Base-by-base conservation (phyloP, 2,888 invertebrate species). In the Eueremaeus valkanovi region DNA sequence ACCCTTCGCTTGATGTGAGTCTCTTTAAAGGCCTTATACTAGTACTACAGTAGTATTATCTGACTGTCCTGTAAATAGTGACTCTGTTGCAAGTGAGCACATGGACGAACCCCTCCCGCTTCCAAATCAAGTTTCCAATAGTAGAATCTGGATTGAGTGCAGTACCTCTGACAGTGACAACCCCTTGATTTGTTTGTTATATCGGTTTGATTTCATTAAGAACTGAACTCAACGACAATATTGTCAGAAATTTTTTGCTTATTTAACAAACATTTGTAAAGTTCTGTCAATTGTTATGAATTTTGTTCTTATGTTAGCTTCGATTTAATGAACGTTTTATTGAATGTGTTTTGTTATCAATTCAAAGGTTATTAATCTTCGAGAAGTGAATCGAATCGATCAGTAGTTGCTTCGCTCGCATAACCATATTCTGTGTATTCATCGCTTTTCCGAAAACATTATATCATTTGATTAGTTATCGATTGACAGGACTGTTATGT, bases 51-150 rank as follows among this genome's bases (percentile, higher is more conserved):
- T n/a, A n/a, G n/a, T n/a, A n/a, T n/a, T 61, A 31, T 61, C n/a
- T 61, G 61, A 9, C 29, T 61, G 31, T 61, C 61, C 61, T 24
- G 29, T 33, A 61, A 61, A 61, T 24, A 61, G 31, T 61, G 61
- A 61, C 8, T 61, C 31, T 24, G 31, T 61, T 61, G 61, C 31
- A 24, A 6, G 18, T 8, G 8, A 31, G 61, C 61, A 31, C 61
- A 55, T 21, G 55, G 55, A 55, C 55, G 55, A n/a, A 55, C 61
- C 61, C 61, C 31, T 31, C 61, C 61, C 61, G 31, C 31, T 31
- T n/a, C 8, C 13, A 31, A 61, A 29, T 31, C 33, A 3, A 61
- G 33, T 29, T 61, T 61, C 61, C 61, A 29, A 61, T 31, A 16
- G 33, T 29, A 16, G 33, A 61, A 31, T 61, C 31, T 24, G 61